Base-by-base conservation (phyloP, 2,888 invertebrate genomes). In the Morpho achilles region DNA sequence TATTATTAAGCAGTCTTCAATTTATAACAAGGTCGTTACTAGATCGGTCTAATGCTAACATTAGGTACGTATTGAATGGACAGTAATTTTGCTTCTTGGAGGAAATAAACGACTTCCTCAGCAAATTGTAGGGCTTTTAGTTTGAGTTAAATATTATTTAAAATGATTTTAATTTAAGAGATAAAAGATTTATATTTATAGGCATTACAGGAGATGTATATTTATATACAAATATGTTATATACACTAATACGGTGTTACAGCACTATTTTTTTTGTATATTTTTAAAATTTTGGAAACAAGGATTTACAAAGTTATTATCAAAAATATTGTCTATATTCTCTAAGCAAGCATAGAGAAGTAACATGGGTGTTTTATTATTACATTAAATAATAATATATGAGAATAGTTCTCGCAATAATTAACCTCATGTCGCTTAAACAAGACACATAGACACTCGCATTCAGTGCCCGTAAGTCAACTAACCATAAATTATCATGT, bases 401-500 rank as follows among this genome's bases (percentile, higher is more conserved):
- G 60, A 61, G 65, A 63, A 64, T 63, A 69, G 69, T 70, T 68
- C 68, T 64, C 63, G 62, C 67, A 67, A 71, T 74, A 75, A 76
- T 77, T 76, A 76, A 77, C 74, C 68, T 71, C 67, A 67, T 70
- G 69, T 69, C 72, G 69, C 70, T 67, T 67, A 70, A 72, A 69
- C 72, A 72, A 73, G 70, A 72, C 69, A 73, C 72, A 73, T 71
- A 71, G 67, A 70, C 68, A 71, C 65, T 68, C 66, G 68, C 65
- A 68, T 71, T 72, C 69, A 64, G 70, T 67, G 73, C 72, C 72
- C 72, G 69, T 69, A 71, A 72, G 71, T 71, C 69, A 75, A 71
- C 75, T 75, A 74, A 72, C 73, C 72, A 75, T 76, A 77, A 76
- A 75, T 76, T 75, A 76, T 71, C 68, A 67, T 70, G 71, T 72